Evolutionary conservation across 1,140 invertebrate species (phyloP).

Genomic region (Lordiphosa collinella): DNA sequence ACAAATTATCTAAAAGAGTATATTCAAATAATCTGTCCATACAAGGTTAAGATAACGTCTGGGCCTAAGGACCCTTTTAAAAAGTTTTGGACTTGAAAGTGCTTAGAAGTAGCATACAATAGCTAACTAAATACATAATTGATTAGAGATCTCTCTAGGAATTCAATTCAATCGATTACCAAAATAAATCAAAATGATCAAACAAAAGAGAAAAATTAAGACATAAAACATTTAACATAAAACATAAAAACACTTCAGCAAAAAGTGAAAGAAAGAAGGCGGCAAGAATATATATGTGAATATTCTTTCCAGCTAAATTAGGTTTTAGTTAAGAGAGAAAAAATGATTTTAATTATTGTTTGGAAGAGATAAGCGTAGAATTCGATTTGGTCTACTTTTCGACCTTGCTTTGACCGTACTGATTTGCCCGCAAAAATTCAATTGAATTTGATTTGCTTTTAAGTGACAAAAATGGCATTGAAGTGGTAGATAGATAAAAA

Average conservation of each 20-base stretch:
- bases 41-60: background rate
- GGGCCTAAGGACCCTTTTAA: background rate
- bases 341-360: conserved; percentile 48
- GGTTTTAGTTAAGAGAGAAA: conserved; percentile 53
- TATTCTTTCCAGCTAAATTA: conserved; percentile 57
- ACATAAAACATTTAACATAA: conserved; percentile 17
- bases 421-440: conserved; percentile 17
- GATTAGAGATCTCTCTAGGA: background rate
- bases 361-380: conserved; percentile 52
- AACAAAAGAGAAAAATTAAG: conserved; percentile 8
- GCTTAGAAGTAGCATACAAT: conserved; percentile 3
- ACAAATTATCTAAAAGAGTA: background rate
- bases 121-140: background rate
- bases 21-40: background rate
- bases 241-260: conserved; percentile 14
- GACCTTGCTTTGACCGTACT: conserved; percentile 35
- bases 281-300: conserved; percentile 33
- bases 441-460: conserved; percentile 45
- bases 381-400: conserved; percentile 35
- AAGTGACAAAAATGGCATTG: conserved; percentile 36
- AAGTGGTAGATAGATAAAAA: conserved; percentile 17
- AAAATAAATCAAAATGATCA: conserved; percentile 8
- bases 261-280: conserved; percentile 33
- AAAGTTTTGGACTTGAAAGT: conserved; percentile 7
- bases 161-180: background rate